Evolutionary conservation across 2,797 vertebrate species (phyloP).

Genomic region (Oryzias sinensis): DNA sequence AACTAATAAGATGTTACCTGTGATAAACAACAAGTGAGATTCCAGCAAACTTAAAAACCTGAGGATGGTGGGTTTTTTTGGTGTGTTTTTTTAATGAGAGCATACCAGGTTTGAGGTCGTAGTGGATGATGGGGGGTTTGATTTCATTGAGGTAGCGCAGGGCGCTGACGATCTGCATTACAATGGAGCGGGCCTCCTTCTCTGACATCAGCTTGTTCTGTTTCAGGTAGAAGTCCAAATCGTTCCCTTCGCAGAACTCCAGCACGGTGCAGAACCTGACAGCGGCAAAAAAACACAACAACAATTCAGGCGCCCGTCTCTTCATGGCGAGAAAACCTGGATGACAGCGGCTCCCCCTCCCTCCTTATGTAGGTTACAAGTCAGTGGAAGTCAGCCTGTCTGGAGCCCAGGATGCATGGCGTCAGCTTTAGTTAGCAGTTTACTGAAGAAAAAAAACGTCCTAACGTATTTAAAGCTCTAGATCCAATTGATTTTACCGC

Average conservation of each 20-base stretch:
- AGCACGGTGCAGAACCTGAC: constrained; percentile 95
- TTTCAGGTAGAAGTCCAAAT: constrained; percentile 99
- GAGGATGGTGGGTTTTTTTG: too few relatives aligned
- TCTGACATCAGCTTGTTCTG: constrained; percentile 99
- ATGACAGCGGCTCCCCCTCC: neutral
- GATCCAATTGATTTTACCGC: too few relatives aligned
- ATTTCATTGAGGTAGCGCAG: constrained; percentile 99
- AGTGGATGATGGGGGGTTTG: constrained; percentile 99
- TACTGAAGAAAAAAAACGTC: too few relatives aligned
- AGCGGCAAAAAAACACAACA: neutral
- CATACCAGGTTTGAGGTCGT: constrained; percentile 97
- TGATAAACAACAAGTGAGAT: neutral
- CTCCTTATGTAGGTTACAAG: constrained; percentile 12
- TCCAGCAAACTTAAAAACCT: neutral
- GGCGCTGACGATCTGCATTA: constrained; percentile 99
- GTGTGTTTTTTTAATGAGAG: neutral
- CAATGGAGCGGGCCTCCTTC: constrained; percentile 97
- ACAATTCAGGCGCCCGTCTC: neutral
- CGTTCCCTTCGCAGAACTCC: constrained; percentile 99
- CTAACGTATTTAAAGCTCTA: too few relatives aligned
- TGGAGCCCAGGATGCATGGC: constrained; percentile 1
- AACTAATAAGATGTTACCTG: constrained; percentile 96
- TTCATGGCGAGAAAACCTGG: neutral
- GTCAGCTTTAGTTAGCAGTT: neutral
- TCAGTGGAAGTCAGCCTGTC: constrained; percentile 14